Evolutionary conservation across 2,797 vertebrate genomes (phyloP).

Genomic region (Sandelia bainsii): DNA sequence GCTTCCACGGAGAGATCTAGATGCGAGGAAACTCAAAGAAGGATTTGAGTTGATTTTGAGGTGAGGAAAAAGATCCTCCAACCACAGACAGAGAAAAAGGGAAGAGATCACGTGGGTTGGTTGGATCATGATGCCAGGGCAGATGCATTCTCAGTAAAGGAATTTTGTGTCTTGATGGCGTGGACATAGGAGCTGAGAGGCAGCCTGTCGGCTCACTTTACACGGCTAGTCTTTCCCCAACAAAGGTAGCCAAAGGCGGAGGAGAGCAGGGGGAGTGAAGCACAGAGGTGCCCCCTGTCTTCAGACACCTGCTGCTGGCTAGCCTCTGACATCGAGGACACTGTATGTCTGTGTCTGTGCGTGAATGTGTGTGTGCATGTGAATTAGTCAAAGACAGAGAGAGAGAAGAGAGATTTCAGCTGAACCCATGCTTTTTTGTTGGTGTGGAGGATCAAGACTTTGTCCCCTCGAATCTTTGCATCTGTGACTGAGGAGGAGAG

Average conservation of each 20-base stretch:
- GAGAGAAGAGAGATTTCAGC: constrained; percentile 50
- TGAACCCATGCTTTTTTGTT: constrained; percentile 49
- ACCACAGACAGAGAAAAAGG: constrained; percentile 20
- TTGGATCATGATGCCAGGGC: constrained; percentile 60
- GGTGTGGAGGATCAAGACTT: constrained; percentile 43
- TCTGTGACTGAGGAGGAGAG: constrained; percentile 48
- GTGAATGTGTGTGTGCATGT: constrained; percentile 49
- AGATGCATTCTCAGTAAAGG: constrained; percentile 73
- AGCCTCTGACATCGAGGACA: constrained; percentile 73
- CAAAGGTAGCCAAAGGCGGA: constrained; percentile 74
- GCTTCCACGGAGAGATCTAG: constrained; percentile 18
- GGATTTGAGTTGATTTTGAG: constrained; percentile 30
- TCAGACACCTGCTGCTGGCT: constrained; percentile 82
- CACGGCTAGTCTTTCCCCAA: constrained; percentile 65
- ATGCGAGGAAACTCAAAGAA: constrained; percentile 23
- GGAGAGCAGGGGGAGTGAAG: constrained; percentile 44
- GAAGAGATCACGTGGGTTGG: not conserved
- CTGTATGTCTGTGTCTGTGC: constrained; percentile 68
- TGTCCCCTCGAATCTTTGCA: constrained; percentile 41
- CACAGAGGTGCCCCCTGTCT: constrained; percentile 82
- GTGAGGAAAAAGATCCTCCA: constrained; percentile 26
- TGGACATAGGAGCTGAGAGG: constrained; percentile 53
- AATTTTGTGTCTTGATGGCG: constrained; percentile 64
- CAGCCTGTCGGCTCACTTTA: constrained; percentile 63
- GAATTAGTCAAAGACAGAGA: constrained; percentile 59